These are phyloP conservation scores for Vanacampus margaritifer DNA, from an alignment of 2,113 vertebrate genomes.

Conservation along the genomic window DNA sequence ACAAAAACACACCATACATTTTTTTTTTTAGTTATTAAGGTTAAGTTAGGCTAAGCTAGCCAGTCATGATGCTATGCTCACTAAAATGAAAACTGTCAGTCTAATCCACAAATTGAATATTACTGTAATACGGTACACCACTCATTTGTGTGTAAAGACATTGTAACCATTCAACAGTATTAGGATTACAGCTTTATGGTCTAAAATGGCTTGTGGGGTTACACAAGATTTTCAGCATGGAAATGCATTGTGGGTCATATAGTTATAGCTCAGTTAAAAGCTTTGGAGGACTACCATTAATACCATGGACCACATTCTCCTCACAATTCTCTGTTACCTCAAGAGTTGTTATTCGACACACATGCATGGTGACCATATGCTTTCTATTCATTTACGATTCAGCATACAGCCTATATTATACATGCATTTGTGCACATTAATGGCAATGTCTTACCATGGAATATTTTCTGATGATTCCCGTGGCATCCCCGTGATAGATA, in stretches of 20 bases:
- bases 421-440: not conserved
- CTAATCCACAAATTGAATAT: not conserved
- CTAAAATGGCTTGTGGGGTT: not conserved
- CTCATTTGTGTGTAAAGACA: not conserved
- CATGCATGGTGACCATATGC: not conserved
- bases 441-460: conserved; percentile 83
- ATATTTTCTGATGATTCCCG: conserved; percentile 83
- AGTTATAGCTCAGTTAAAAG: not conserved
- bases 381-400: not conserved
- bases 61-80: not conserved
- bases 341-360: not conserved
- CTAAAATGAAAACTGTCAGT: not conserved
- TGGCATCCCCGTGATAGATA: conserved; percentile 87
- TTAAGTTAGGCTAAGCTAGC: not conserved
- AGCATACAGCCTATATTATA: not conserved
- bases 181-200: not conserved
- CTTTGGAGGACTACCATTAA: not conserved
- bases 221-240: not conserved
- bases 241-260: not conserved
- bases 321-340: not conserved
- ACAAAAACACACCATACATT: not conserved
- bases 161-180: not conserved
- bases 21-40: not conserved
- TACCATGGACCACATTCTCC: not conserved
- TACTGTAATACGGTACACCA: not conserved